Evolutionary conservation across 2,888 invertebrate species (phyloP), one percentile per base, ranked within the genome.

Genomic region (Suillia variegata): DNA sequence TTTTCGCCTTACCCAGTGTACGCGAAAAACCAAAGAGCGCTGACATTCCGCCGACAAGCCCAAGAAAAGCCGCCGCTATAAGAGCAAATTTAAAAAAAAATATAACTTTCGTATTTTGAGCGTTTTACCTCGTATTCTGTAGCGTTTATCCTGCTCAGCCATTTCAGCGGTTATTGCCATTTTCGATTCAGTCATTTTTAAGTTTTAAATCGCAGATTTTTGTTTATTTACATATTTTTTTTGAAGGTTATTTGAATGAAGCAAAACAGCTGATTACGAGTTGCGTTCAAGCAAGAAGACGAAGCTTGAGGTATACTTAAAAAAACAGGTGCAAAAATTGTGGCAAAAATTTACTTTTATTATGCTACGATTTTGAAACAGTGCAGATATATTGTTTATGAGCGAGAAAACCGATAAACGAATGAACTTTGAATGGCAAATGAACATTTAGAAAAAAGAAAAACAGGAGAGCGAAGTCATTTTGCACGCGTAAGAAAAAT

Each of bases 1-100:
- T 92, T 78, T 90, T 93, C 0, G 91, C 91, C 56, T 89, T 85
- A 15, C 90, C 87, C 48, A 96, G 68, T 8, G 95, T 91, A 58
- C 87, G 85, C 21, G 92, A 88, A 80, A 96, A 96, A 5, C 96
- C 95, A 69, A 89, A 84, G 10, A 94, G 75, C 2, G 93, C 88
- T 1, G 95, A 91, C 50, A 92, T 84, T 6, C 94, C 93, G 8
- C 77, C 81, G 13, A 82, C 77, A 4, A 81, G 67, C 0, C 80
- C 78, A 59, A 82, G 68, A 59, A 82, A 82, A 2, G 80, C 71
- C n/a, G 75, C 77, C 45, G 77, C 82, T 82, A 31, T 21, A 62
- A n/a, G n/a, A 53, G 13, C 53, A 18, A 58, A 47, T 21, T 15
- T 2, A 31, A n/a, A 18, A 20, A 5, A 45, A 61, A 56, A 34